Evolutionary conservation across 2,888 invertebrate species (phyloP).

Genomic region (Hipparchia semele): DNA sequence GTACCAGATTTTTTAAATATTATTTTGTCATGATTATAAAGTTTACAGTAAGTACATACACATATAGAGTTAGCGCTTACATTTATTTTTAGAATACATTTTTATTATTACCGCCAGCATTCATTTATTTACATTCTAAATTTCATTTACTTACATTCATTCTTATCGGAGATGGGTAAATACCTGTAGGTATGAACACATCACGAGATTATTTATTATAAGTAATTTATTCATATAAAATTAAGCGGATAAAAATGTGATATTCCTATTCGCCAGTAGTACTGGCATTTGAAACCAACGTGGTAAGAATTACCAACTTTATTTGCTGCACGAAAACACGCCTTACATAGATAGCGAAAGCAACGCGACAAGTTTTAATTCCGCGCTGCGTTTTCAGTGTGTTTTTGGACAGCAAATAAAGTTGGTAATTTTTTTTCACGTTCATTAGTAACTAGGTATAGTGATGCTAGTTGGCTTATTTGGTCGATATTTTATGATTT

Average conservation of each 20-base stretch:
- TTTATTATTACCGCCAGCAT: constrained; percentile 16
- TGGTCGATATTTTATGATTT: too few relatives aligned
- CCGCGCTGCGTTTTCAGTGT: too few relatives aligned
- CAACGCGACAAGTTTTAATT: too few relatives aligned
- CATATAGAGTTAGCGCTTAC: constrained; percentile 21
- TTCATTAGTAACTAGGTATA: too few relatives aligned
- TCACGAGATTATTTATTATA: constrained; percentile 19
- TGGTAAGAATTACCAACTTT: background rate
- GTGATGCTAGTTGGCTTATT: too few relatives aligned
- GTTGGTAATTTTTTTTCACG: too few relatives aligned
- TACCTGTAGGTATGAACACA: constrained; percentile 44
- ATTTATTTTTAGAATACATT: constrained; percentile 31
- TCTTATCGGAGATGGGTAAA: constrained; percentile 31
- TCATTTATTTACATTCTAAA: constrained; percentile 28
- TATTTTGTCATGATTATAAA: constrained; percentile 19
- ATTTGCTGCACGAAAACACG: too few relatives aligned
- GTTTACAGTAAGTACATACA: constrained; percentile 18
- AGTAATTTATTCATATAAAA: constrained; percentile 14
- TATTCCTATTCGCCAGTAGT: constrained; percentile 1
- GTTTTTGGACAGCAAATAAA: too few relatives aligned
- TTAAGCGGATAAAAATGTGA: constrained; percentile 6
- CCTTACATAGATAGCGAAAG: too few relatives aligned
- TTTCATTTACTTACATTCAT: constrained; percentile 29
- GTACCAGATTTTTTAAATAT: background rate
- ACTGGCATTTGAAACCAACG: background rate